Conservation (phyloP, 1,140 invertebrate species). For the Trissolcus basalis region DNA sequence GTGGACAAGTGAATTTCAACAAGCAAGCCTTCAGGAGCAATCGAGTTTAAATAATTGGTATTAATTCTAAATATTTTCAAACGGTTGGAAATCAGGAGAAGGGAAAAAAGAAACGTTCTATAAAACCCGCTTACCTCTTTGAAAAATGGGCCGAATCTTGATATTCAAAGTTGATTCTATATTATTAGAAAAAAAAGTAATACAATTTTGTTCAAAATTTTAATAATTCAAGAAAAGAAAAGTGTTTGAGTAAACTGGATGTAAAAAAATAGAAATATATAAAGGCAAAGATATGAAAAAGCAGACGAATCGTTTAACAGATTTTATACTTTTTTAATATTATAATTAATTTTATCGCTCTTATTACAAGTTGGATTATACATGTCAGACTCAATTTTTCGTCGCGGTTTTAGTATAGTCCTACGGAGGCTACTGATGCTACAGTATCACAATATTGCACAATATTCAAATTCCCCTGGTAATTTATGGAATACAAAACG, state of each 20-base stretch:
- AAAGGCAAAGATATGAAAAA: neutral
- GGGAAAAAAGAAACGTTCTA: conserved; percentile 3
- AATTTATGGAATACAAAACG: too few relatives aligned
- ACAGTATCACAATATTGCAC: conserved; percentile 60
- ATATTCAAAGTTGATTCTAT: too few relatives aligned
- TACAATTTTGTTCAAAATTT: too few relatives aligned
- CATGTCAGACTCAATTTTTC: conserved; percentile 11
- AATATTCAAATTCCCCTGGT: neutral
- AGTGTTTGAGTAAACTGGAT: too few relatives aligned
- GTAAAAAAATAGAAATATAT: too few relatives aligned
- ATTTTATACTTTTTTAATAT: conserved; percentile 62
- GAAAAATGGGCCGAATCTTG: conserved; percentile 35
- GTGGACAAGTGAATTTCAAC: too few relatives aligned
- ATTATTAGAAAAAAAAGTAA: too few relatives aligned
- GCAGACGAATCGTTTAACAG: conserved; percentile 41
- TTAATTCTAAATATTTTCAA: neutral
- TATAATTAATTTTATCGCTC: conserved; percentile 46
- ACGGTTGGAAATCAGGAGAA: neutral
- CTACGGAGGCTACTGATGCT: too few relatives aligned
- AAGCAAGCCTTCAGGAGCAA: too few relatives aligned
- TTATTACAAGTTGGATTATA: conserved; percentile 52
- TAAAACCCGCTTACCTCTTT: conserved; percentile 62
- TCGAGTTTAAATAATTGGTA: too few relatives aligned
- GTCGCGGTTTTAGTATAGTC: neutral
- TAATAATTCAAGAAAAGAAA: too few relatives aligned